Percentiles rank a stretch among this genome's conserved stretches.
Conservation (phyloP, 2,113 vertebrate genomes). For the Rhizomys pruinosus region DNA sequence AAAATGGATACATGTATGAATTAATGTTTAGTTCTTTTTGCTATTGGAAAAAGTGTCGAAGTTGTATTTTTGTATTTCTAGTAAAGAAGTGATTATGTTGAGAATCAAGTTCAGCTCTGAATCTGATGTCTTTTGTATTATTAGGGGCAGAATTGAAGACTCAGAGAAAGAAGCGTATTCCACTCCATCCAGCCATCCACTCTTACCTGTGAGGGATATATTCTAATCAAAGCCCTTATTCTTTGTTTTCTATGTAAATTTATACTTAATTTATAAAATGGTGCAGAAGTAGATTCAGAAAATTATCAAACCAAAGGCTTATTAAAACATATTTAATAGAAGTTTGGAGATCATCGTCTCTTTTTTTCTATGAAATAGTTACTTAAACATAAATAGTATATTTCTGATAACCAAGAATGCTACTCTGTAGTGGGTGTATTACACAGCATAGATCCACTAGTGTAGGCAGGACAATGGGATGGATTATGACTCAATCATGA, state of each 20-base stretch:
- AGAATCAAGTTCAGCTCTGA: neutral
- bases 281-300: too few species aligned
- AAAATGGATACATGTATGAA: neutral
- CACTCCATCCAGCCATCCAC: neutral
- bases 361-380: neutral
- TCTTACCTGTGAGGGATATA: too few species aligned
- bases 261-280: neutral
- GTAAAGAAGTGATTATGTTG: neutral
- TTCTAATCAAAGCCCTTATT: too few species aligned
- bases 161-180: neutral
- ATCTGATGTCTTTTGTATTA: neutral
- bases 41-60: neutral
- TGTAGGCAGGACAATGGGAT: neutral
- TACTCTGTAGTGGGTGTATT: neutral
- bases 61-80: neutral
- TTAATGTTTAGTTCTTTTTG: neutral
- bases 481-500: fast-evolving
- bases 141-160: neutral
- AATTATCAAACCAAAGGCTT: too few species aligned
- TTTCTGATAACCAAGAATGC: neutral
- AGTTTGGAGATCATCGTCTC: neutral
- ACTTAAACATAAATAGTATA: neutral
- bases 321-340: neutral
- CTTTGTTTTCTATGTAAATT: neutral
- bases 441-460: too few species aligned